Evolutionary conservation across 2,797 vertebrate genomes (phyloP).

Genomic region (Cheirogaleus major): DNA sequence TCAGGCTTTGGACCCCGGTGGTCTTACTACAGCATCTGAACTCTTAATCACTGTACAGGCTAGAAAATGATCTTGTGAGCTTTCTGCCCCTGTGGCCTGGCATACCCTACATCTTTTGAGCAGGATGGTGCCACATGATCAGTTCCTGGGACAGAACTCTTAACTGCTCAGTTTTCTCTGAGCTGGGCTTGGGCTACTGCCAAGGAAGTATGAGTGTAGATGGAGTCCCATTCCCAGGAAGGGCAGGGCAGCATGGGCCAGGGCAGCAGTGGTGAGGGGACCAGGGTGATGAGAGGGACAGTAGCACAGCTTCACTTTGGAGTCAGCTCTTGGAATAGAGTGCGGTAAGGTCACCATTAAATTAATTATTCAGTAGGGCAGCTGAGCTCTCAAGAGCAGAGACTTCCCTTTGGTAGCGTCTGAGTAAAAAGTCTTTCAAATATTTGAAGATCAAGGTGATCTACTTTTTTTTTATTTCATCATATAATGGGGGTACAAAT

Average conservation of each 20-base stretch:
- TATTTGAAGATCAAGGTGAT: slow-evolving; percentile 9
- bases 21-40: neutral
- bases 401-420: neutral
- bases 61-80: neutral
- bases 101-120: neutral
- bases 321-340: neutral
- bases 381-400: neutral
- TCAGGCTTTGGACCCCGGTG: neutral
- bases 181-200: neutral
- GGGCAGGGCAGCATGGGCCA: no score
- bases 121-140: neutral
- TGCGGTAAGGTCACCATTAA: neutral
- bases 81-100: neutral
- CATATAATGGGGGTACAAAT: no score
- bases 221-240: neutral
- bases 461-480: no score
- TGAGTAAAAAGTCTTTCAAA: neutral
- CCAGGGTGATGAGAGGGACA: rapidly evolving
- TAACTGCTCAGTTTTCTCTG: neutral
- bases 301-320: neutral
- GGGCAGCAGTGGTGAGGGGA: neutral
- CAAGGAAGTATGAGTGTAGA: neutral
- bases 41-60: neutral
- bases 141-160: neutral
- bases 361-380: neutral